Base-by-base conservation (phyloP, 2,888 invertebrate genomes). In the Megastigmus dorsalis region DNA sequence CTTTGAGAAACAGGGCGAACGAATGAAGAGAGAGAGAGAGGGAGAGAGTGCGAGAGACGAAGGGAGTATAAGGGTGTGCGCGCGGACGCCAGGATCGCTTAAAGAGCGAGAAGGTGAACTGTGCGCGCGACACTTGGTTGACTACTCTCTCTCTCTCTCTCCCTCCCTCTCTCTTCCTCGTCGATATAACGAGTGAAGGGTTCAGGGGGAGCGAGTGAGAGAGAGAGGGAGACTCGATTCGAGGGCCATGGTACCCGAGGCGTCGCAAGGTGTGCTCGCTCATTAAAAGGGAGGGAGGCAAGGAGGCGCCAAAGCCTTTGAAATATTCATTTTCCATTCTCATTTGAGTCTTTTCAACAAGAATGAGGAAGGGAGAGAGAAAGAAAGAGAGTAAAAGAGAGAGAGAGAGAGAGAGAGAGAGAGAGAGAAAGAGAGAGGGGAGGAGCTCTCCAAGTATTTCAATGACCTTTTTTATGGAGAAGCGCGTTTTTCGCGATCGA, bases 281-380 rank as follows among this genome's bases (percentile, higher is more conserved):
- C 75, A 75, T 75, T 75, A 75, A 67, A 71, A 75, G 66, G 48
- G 28, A 18, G 48, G 23, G 33, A 38, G 15, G 18, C 23, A 7
- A 9, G 18, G 30, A 45, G 71, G 30, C 43, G 54, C 43, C 45
- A 9, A 33, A 18, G 59, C 63, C 59, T 68, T 72, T 75, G 75
- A 72, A 75, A 75, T 75, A 72, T 75, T 72, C 67, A 75, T 75
- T 75, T 72, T 75, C 68, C 52, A 71, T 71, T 74, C 59, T 69
- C 52, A 38, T 54, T 68, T 63, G 38, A 50, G 48, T 26, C 60
- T 68, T 63, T 68, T 73, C 66, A 52, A 60, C 43, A 23, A 38
- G 26, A 45, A 5, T 55, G 28, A 62, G 45, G 50, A 7, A 54
- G 1, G 15, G 38, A 45, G 23, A 45, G 28, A 45, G 36, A 62